A percentile compares a stretch with the other conserved stretches of the same genome.
phyloP scores from a whole-genome alignment of 1,140 invertebrate genomes.

The Apis cerana region DNA sequence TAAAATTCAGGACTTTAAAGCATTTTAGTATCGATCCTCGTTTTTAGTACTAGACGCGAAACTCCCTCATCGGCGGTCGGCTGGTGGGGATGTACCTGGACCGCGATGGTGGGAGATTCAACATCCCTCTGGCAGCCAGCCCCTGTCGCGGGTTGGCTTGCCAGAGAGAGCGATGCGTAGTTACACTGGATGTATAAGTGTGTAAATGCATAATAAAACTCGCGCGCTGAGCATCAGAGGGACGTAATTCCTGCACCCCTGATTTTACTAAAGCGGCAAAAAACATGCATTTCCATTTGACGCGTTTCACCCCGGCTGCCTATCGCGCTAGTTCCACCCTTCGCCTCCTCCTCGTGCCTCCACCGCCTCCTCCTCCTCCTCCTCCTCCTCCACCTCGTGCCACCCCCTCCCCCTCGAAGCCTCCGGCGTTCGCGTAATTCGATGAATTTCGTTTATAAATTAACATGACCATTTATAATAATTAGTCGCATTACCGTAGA shows the following conservation, averaged over 20 bases:
- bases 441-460: slow-evolving; percentile 54
- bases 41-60: slow-evolving; percentile 80
- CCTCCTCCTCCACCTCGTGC: not conserved
- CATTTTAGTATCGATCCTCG: slow-evolving; percentile 81
- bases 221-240: slow-evolving; percentile 64
- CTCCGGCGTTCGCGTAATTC: slow-evolving; percentile 42
- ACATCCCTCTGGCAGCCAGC: slow-evolving; percentile 66
- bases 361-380: not conserved
- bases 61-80: slow-evolving; percentile 71
- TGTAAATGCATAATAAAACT: slow-evolving; percentile 81
- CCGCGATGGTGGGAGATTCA: slow-evolving; percentile 76
- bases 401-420: not conserved
- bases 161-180: slow-evolving; percentile 71
- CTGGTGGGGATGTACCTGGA: slow-evolving; percentile 74
- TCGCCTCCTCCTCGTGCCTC: not conserved
- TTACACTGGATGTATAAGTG: slow-evolving; percentile 79
- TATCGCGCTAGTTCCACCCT: slow-evolving; percentile 30
- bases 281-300: slow-evolving; percentile 72
- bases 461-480: slow-evolving; percentile 51
- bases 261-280: slow-evolving; percentile 76
- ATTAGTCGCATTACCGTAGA: slow-evolving; percentile 52
- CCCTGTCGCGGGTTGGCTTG: slow-evolving; percentile 67
- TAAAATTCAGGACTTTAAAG: slow-evolving; percentile 82
- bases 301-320: slow-evolving; percentile 36
- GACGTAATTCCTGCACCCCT: slow-evolving; percentile 65